Base-by-base conservation (phyloP, 2,888 invertebrate species). In the Incurvaria masculella region DNA sequence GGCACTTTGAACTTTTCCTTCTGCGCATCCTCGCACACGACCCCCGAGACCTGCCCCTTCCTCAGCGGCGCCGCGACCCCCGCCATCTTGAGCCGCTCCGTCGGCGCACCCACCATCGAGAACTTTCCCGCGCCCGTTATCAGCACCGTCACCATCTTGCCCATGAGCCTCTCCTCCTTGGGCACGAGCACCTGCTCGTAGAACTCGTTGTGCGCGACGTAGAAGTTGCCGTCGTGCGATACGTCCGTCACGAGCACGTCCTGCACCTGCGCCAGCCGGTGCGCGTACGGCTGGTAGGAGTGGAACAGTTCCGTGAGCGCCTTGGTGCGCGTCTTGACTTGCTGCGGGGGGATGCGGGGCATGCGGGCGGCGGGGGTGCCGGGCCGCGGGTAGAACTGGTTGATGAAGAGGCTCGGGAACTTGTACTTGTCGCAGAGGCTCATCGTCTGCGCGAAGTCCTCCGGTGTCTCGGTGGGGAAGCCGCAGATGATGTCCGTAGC, bases 401-500 rank as follows among this genome's bases (percentile, higher is more conserved):
- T 99, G 61, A 98, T 98, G 69, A 97, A 99, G 5, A 99, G 81
- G 59, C 91, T 89, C 0, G 97, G 93, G 68, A 99, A 99, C 57
- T 87, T 84, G 68, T 97, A 91, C 63, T 91, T 86, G 53, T 76
- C 72, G 56, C 98, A 96, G 1, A 99, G 76, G 0, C 76, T 65
- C 80, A 97, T 72, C 0, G 97, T 97, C 53, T 93, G 88, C 44
- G 89, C 84, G 70, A 99, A 99, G 69, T 99, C 93, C 11, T 72
- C 68, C 42, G 88, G 89, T 0, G 93, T 95, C 79, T 99, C 99
- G 0, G 94, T 95, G 0, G 99, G 99, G 71, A 98, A 99, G 1
- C 98, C 98, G 68, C 97, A 97, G 60, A 99, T 99, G 42, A 99
- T 91, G 65, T 99, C 98, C 0, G 98, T 99, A 0, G 97, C 97